Conservation (phyloP, 2,113 vertebrate genomes). For the Aspiorhynchus laticeps region DNA sequence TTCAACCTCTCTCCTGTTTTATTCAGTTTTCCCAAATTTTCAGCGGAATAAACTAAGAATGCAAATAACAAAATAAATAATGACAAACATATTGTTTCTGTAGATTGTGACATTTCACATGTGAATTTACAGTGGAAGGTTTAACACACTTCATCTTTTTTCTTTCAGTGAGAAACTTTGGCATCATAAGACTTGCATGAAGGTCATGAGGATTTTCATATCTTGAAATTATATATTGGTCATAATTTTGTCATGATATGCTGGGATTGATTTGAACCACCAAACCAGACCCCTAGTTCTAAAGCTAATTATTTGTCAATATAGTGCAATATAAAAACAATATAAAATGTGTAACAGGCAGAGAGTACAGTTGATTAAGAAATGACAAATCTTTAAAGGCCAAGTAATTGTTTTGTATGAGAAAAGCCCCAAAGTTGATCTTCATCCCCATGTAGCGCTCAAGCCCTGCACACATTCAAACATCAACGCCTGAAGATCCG, state of each 20-base stretch:
- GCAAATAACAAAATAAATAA: conserved; percentile 29
- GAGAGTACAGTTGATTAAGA: not conserved
- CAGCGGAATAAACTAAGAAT: conserved; percentile 55
- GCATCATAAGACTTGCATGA: not conserved
- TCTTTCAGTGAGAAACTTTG: not conserved
- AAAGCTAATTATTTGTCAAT: not conserved
- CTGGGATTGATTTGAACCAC: not conserved
- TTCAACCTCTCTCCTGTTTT: not conserved
- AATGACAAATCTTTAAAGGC: not conserved
- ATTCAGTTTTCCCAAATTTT: not conserved
- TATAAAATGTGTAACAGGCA: not conserved
- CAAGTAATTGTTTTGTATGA: not conserved
- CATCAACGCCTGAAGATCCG: no score
- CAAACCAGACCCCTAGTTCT: not conserved
- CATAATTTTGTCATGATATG: no score
- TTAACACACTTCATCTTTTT: no score
- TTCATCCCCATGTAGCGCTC: not conserved
- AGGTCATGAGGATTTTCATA: not conserved
- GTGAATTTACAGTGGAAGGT: not conserved
- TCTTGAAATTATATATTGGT: no score
- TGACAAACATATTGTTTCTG: conserved; percentile 11
- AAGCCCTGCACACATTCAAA: not conserved
- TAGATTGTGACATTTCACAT: not conserved
- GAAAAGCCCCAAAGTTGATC: not conserved
- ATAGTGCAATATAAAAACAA: not conserved